Evolutionary conservation across 2,888 invertebrate species (phyloP), one percentile per base, ranked within the genome.

Genomic region (Polia nebulosa): DNA sequence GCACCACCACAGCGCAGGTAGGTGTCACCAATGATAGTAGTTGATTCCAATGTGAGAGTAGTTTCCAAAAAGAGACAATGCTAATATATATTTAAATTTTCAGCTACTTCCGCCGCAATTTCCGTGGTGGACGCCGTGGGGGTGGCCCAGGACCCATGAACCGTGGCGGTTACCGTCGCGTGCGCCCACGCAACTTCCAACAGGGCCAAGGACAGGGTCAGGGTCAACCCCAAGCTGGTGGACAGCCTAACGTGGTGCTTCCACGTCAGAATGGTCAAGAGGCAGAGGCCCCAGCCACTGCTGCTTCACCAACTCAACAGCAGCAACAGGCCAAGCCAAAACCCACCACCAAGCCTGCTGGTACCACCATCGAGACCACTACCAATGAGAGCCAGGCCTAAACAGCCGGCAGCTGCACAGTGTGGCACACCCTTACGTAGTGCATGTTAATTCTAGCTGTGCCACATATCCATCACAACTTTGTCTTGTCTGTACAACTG

Each of bases 51-150:
- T 45, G 39, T 56, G 36, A 41, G 4, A 52, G 3, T 52, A 47
- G n/a, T n/a, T n/a, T n/a, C n/a, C 11, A 9, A n/a, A 44, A 11
- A 44, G 44, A 13, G 1, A n/a, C 13, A 20, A 32, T 32, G 15
- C 11, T 32, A 32, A 52, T 52, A 13, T 39, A 17, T 32, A 32
- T 53, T 52, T 3, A 0, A 55, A 47, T 69, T 70, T 87, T 96
- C 66, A 84, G 97, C 86, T 97, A 97, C 93, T 97, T 97, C 97
- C 97, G 97, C 86, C 97, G 97, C 82, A 97, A 97, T 91, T 97
- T 97, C 96, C 97, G 97, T 80, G 97, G 97, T 56, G 97, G 97
- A 82, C 96, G 97, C 80, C 97, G 97, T 27, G 92, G 95, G 52
- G 93, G 89, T 53, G 94, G 93, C 4, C 90, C 93, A 2, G 93